phyloP scores from a whole-genome alignment of 1,140 invertebrate species.

The Leucophenga varia region DNA sequence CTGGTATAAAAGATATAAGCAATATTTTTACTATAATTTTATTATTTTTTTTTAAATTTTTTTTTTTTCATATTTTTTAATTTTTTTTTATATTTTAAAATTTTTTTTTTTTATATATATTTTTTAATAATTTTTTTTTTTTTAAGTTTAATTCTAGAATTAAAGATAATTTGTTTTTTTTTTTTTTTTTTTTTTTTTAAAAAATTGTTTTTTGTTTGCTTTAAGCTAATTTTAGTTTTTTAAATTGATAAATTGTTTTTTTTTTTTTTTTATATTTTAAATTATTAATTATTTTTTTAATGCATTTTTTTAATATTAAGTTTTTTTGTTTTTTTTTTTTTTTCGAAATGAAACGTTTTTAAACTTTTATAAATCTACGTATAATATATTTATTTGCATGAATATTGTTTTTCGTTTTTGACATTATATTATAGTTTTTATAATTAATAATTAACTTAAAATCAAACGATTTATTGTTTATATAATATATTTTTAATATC shows the following conservation, averaged over 20 bases:
- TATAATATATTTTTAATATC: no score
- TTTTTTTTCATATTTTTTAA: no score
- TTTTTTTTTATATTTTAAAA: background rate
- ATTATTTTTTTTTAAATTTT: background rate
- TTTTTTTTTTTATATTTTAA: background rate
- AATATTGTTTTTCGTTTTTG: background rate
- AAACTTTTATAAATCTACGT: background rate
- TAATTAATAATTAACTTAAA: no score
- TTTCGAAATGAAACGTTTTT: background rate
- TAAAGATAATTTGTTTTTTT: background rate
- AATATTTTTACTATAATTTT: constrained; percentile 1
- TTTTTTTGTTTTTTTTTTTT: background rate
- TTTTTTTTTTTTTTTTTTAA: background rate
- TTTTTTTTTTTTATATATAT: background rate
- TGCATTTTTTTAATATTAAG: background rate
- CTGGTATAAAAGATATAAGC: no score
- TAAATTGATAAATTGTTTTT: background rate
- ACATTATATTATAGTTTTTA: no score
- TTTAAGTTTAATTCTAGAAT: constrained; percentile 3
- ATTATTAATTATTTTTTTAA: background rate
- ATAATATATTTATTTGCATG: background rate
- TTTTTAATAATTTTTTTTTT: background rate
- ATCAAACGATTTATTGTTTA: no score
- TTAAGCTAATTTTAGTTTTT: constrained; percentile 1
- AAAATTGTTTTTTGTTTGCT: background rate